These are phyloP conservation scores for Drosophila sp. DNA, from an alignment of 1,140 invertebrate genomes.

Conservation along the genomic window DNA sequence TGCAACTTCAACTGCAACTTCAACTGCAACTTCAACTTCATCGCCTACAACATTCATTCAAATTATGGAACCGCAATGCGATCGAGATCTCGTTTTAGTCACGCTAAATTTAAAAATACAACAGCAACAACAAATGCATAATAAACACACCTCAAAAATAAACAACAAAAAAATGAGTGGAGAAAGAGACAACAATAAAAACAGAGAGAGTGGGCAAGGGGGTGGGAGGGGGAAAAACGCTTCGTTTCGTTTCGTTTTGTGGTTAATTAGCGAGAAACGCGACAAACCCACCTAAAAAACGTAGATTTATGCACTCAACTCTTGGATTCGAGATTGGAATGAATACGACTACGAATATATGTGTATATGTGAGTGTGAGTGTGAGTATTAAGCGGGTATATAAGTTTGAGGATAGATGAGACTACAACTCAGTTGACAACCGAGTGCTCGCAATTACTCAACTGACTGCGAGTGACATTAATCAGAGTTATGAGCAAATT, in stretches of 20 bases:
- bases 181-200: constrained; percentile 23
- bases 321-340: constrained; percentile 18
- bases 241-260: constrained; percentile 53
- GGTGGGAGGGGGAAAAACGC: constrained; percentile 32
- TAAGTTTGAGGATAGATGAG: constrained; percentile 7
- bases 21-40: constrained; percentile 41
- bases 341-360: neutral
- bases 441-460: constrained; percentile 16
- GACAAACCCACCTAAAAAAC: constrained; percentile 77
- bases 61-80: constrained; percentile 77
- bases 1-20: constrained; percentile 12
- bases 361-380: neutral
- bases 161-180: constrained; percentile 19
- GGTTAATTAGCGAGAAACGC: constrained; percentile 77
- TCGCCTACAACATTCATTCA: constrained; percentile 82
- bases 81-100: constrained; percentile 82
- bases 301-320: constrained; percentile 69
- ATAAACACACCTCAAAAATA: constrained; percentile 77
- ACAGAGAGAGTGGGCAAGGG: constrained; percentile 11
- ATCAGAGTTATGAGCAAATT: constrained; percentile 57
- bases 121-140: constrained; percentile 34
- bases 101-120: constrained; percentile 76
- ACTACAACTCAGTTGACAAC: constrained; percentile 21
- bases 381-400: neutral
- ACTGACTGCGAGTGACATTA: constrained; percentile 43